Conservation (phyloP, 2,888 invertebrate species). For the Amblyjoppa proteus region DNA sequence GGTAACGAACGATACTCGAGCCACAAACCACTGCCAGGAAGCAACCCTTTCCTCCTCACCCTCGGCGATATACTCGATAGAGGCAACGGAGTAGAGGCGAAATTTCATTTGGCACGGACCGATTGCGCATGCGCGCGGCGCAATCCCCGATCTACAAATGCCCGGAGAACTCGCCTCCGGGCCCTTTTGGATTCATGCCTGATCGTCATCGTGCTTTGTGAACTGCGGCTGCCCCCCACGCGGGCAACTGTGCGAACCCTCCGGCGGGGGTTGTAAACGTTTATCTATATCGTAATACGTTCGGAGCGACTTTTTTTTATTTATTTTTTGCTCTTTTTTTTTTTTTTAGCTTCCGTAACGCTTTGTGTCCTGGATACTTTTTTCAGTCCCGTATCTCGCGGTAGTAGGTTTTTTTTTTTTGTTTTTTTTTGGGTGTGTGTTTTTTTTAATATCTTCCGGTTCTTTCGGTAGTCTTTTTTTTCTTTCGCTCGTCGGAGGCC, state of each 20-base stretch:
- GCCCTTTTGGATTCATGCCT: conserved; percentile 63
- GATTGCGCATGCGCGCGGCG: conserved; percentile 59
- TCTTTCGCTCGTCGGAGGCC: conserved; percentile 43
- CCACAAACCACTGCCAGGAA: conserved; percentile 65
- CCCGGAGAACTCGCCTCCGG: conserved; percentile 48
- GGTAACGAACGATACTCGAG: conserved; percentile 74
- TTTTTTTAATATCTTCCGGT: conserved; percentile 39
- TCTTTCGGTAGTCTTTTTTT: conserved; percentile 39
- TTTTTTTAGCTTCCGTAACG: conserved; percentile 14
- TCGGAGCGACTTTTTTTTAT: conserved; percentile 29
- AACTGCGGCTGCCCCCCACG: neutral
- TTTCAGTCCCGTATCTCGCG: conserved; percentile 52
- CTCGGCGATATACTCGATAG: conserved; percentile 26
- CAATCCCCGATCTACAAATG: conserved; percentile 36
- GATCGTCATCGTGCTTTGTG: conserved; percentile 11
- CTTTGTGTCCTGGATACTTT: neutral
- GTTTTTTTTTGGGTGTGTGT: conserved; percentile 26
- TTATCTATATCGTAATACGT: conserved; percentile 59
- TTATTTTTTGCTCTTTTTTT: conserved; percentile 11
- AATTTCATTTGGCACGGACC: conserved; percentile 80
- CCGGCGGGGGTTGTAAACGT: conserved; percentile 52
- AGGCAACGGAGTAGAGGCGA: conserved; percentile 69
- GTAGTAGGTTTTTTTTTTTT: conserved; percentile 40
- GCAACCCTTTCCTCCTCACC: conserved; percentile 61
- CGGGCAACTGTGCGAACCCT: conserved; percentile 6